Percentiles rank a stretch among this genome's conserved stretches.
These are phyloP conservation scores for Henricia sp. DNA, from an alignment of 53 echinoderm and acorn worm genomes.

Conservation along the genomic window DNA sequence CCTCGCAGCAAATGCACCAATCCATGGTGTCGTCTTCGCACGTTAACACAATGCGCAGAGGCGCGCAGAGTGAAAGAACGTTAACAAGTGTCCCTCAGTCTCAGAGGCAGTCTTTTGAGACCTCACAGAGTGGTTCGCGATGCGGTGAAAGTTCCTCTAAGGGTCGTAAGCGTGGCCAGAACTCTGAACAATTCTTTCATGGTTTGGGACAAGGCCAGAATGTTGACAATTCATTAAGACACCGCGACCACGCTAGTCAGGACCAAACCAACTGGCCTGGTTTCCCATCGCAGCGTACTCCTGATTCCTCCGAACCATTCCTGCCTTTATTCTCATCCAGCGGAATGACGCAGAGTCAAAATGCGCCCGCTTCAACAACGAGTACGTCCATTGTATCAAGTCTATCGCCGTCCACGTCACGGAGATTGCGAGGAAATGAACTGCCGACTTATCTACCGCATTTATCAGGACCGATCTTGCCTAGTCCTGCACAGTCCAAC, in stretches of 20 bases:
- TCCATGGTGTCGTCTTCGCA: slow-evolving; percentile 32
- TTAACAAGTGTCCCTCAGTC: slow-evolving; percentile 37
- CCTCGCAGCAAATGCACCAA: slow-evolving; percentile 48
- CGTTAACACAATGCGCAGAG: slow-evolving; percentile 35
- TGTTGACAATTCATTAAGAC: slow-evolving; percentile 30
- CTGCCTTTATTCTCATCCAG: slow-evolving; percentile 58
- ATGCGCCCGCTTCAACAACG: slow-evolving; percentile 56
- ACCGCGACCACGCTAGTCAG: slow-evolving; percentile 36
- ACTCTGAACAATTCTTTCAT: slow-evolving; percentile 57
- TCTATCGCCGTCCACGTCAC: slow-evolving; percentile 79
- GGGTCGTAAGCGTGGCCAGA: slow-evolving; percentile 49
- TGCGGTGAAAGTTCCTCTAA: slow-evolving; percentile 31
- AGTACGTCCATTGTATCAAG: slow-evolving; percentile 77
- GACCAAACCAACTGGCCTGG: slow-evolving; percentile 57
- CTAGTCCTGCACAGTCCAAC: slow-evolving; percentile 81
- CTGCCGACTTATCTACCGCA: slow-evolving; percentile 93
- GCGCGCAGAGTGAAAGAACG: slow-evolving; percentile 44
- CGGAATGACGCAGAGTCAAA: slow-evolving; percentile 65
- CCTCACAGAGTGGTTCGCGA: slow-evolving; percentile 9
- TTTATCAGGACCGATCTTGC: slow-evolving; percentile 72
- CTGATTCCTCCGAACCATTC: slow-evolving; percentile 73
- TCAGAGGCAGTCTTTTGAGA: slow-evolving; percentile 53
- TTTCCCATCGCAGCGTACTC: slow-evolving; percentile 50
- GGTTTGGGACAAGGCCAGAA: slow-evolving; percentile 30
- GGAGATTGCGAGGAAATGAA: slow-evolving; percentile 77